Conservation (phyloP, 2,797 vertebrate genomes). For the Gambelia wislizenii region DNA sequence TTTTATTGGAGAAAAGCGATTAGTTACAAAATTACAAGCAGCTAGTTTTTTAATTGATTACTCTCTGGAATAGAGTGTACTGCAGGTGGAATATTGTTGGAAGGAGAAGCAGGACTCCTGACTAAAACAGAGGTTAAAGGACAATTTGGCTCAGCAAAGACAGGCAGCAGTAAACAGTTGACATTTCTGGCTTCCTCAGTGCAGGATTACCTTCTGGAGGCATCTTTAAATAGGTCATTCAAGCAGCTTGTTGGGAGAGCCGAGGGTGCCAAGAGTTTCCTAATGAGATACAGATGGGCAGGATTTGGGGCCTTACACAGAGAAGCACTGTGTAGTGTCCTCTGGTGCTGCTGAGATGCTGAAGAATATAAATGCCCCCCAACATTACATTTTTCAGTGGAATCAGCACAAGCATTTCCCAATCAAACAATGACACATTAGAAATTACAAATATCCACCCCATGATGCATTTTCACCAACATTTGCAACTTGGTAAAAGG, state of each 20-base stretch:
- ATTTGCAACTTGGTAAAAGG: not conserved
- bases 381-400: not conserved
- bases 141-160: not conserved
- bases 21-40: not conserved
- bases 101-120: not conserved
- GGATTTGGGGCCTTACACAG: not conserved
- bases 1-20: not conserved
- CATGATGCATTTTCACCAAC: not conserved
- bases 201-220: not conserved
- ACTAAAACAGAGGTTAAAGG: not conserved
- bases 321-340: not conserved
- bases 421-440: not conserved
- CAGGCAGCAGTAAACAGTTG: not conserved
- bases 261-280: not conserved
- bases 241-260: not conserved
- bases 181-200: accelerated
- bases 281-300: not conserved
- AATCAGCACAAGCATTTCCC: not conserved
- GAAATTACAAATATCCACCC: too few species aligned
- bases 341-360: not conserved
- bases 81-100: not conserved
- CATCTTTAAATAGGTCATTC: not conserved
- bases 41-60: not conserved
- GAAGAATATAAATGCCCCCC: not conserved
- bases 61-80: constrained; percentile 9